Evolutionary conservation across 1,140 invertebrate species (phyloP).

Genomic region (Leptestheria dahalacensis): DNA sequence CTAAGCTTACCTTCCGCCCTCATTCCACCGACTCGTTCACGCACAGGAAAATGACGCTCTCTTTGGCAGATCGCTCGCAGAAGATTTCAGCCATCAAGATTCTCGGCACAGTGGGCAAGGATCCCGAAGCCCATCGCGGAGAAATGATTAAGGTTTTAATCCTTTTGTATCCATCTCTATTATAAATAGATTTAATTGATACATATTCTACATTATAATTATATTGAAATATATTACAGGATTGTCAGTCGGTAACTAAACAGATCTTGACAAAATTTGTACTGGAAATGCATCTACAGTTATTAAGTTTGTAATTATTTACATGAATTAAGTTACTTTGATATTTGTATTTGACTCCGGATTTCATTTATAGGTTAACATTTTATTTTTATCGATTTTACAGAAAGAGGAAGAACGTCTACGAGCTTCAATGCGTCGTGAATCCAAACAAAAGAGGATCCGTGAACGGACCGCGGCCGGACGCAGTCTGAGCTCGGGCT

Average conservation of each 20-base stretch:
- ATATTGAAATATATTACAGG: slow-evolving; percentile 5
- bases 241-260: no score
- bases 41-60: slow-evolving; percentile 96
- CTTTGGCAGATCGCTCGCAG: slow-evolving; percentile 87
- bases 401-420: slow-evolving; percentile 90
- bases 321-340: no score
- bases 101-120: slow-evolving; percentile 77
- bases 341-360: no score
- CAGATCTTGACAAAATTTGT: no score
- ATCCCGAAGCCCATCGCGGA: slow-evolving; percentile 80
- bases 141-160: slow-evolving; percentile 68
- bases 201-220: slow-evolving; percentile 13
- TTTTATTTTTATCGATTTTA: no score
- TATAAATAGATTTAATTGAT: slow-evolving; percentile 11
- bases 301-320: no score
- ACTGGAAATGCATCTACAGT: no score
- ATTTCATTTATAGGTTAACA: no score
- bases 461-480: slow-evolving; percentile 40
- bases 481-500: slow-evolving; percentile 40
- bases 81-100: slow-evolving; percentile 95
- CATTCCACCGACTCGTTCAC: slow-evolving; percentile 97
- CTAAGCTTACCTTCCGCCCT: slow-evolving; percentile 90
- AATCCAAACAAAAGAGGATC: slow-evolving; percentile 43
- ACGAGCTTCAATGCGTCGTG: slow-evolving; percentile 61
- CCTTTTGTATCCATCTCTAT: neutral